These are phyloP conservation scores for Galemys pyrenaicus DNA, from an alignment of 2,113 vertebrate species.

Conservation along the genomic window DNA sequence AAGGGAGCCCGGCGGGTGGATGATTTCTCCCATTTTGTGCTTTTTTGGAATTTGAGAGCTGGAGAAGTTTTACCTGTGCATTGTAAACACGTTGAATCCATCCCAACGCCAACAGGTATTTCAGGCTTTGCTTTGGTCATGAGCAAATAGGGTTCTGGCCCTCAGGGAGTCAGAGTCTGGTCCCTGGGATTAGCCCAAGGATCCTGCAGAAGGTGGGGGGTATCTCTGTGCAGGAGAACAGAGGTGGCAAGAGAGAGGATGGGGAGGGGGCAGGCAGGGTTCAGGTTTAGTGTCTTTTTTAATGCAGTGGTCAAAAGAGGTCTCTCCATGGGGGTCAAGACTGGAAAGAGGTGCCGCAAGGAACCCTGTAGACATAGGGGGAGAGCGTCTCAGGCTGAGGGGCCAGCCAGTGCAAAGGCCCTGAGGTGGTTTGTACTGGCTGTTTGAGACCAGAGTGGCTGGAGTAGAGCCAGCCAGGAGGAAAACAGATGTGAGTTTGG, in stretches of 20 bases:
- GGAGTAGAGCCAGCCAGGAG: neutral
- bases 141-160: neutral
- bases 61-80: neutral
- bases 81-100: neutral
- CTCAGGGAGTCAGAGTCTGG: neutral
- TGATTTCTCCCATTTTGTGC: neutral
- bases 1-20: neutral
- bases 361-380: neutral
- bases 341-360: neutral
- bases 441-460: neutral
- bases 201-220: rapidly evolving
- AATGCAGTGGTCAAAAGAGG: neutral
- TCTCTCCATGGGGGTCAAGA: neutral
- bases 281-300: neutral
- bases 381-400: neutral
- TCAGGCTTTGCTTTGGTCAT: neutral
- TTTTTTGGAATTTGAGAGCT: neutral
- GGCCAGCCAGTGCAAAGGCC: neutral
- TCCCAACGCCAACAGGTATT: neutral
- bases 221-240: neutral
- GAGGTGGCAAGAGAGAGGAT: neutral
- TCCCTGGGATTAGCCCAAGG: neutral
- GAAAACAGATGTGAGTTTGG: neutral
- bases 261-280: neutral
- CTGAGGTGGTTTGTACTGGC: neutral